Evolutionary conservation across 2,888 invertebrate species (phyloP).

Genomic region (Tachina grossa): DNA sequence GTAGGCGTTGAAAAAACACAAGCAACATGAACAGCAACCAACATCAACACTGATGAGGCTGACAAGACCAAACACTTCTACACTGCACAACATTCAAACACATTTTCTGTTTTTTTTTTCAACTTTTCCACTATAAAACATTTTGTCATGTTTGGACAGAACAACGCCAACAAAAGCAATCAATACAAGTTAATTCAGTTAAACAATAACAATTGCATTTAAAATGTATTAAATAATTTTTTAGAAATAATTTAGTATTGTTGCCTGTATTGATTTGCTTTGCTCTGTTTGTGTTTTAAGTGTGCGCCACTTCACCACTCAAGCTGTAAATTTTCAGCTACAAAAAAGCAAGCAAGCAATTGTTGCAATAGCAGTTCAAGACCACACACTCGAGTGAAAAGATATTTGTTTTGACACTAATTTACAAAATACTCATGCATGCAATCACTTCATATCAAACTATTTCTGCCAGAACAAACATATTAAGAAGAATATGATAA

Average conservation of each 20-base stretch:
- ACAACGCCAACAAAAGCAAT: constrained; percentile 41
- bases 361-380: constrained; percentile 62
- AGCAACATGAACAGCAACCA: constrained; percentile 62
- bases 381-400: constrained; percentile 70
- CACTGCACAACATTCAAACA: constrained; percentile 26
- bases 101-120: constrained; percentile 18
- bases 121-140: constrained; percentile 43
- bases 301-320: constrained; percentile 36
- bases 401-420: constrained; percentile 71
- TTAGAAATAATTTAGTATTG: constrained; percentile 57
- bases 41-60: constrained; percentile 63
- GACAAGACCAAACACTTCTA: constrained; percentile 59
- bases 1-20: constrained; percentile 57
- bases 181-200: constrained; percentile 69
- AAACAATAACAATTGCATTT: constrained; percentile 44
- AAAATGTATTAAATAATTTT: constrained; percentile 49
- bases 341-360: constrained; percentile 18
- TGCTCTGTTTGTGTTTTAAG: constrained; percentile 9
- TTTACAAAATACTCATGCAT: constrained; percentile 66
- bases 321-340: constrained; percentile 21
- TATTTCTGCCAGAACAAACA: constrained; percentile 28
- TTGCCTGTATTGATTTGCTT: constrained; percentile 26
- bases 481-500: constrained; percentile 62
- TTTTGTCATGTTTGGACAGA: constrained; percentile 33
- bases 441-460: constrained; percentile 48